phyloP scores from a whole-genome alignment of 1,140 invertebrate species.

The Ostrea edulis region DNA sequence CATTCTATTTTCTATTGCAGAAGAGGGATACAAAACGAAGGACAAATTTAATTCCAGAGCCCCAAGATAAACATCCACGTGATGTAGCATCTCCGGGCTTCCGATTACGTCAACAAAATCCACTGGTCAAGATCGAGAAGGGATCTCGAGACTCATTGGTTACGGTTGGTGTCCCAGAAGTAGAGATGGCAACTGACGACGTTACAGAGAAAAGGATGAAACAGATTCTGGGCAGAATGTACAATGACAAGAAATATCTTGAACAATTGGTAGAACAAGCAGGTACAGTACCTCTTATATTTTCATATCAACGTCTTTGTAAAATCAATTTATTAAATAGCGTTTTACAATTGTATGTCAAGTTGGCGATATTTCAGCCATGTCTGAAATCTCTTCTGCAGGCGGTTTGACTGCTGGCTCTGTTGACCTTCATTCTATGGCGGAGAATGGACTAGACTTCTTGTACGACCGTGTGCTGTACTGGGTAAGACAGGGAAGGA shows the following conservation, averaged over 20 bases:
- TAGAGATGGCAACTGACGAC: slow-evolving; percentile 39
- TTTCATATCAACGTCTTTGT: too few relatives aligned
- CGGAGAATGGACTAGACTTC: slow-evolving; percentile 65
- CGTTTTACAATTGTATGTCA: too few relatives aligned
- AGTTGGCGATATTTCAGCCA: too few relatives aligned
- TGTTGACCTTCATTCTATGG: slow-evolving; percentile 54
- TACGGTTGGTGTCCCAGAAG: not conserved
- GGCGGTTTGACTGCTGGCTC: slow-evolving; percentile 40
- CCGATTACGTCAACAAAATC: slow-evolving; percentile 42
- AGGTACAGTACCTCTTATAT: slow-evolving; percentile 13
- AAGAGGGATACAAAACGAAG: slow-evolving; percentile 10
- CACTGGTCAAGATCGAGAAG: slow-evolving; percentile 52
- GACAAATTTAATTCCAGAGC: not conserved
- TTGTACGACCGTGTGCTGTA: slow-evolving; percentile 62
- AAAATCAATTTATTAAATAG: too few relatives aligned
- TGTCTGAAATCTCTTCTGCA: not conserved
- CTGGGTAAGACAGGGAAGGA: slow-evolving; percentile 63
- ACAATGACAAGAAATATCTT: slow-evolving; percentile 69
- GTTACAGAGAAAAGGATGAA: slow-evolving; percentile 59
- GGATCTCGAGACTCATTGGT: slow-evolving; percentile 41
- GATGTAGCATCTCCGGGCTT: slow-evolving; percentile 41
- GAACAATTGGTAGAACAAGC: slow-evolving; percentile 64
- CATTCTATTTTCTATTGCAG: not conserved
- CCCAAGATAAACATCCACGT: slow-evolving; percentile 11
- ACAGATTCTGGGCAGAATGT: slow-evolving; percentile 68